phyloP scores from a whole-genome alignment of 2,797 vertebrate species.

The Melanotaenia trifasciata region DNA sequence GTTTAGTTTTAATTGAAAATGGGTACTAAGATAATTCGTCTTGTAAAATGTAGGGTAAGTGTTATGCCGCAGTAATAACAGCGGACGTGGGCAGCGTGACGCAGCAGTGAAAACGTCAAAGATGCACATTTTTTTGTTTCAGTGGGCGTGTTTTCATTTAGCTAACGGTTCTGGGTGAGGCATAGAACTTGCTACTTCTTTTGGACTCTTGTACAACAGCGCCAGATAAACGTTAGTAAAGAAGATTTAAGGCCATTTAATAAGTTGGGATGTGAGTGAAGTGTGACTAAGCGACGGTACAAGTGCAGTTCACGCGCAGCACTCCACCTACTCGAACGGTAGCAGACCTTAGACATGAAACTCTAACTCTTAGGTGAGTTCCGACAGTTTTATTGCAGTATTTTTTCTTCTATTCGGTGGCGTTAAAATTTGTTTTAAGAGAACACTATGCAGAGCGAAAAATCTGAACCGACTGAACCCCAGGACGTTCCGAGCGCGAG shows the following conservation, averaged over 20 bases:
- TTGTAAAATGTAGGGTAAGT: neutral
- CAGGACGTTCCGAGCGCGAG: slow-evolving; percentile 38
- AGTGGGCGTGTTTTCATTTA: slow-evolving; percentile 71
- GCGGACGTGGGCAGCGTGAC: neutral
- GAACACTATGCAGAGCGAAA: slow-evolving; percentile 68
- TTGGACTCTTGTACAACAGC: neutral
- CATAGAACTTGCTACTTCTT: slow-evolving; percentile 15
- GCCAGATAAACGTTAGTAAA: neutral
- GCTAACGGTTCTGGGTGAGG: slow-evolving; percentile 62
- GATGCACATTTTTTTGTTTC: slow-evolving; percentile 18
- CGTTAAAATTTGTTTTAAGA: neutral
- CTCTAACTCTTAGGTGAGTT: slow-evolving; percentile 5
- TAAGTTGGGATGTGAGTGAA: neutral
- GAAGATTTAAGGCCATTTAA: accelerated
- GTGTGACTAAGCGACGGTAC: neutral
- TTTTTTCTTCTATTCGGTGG: neutral
- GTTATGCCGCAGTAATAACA: slow-evolving; percentile 30
- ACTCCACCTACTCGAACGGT: neutral
- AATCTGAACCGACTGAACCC: slow-evolving; percentile 52
- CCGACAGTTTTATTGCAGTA: neutral
- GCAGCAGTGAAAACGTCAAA: slow-evolving; percentile 54
- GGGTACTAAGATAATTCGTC: neutral
- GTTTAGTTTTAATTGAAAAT: too few species aligned
- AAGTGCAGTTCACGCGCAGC: neutral
- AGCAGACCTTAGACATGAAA: slow-evolving; percentile 1